These are phyloP conservation scores for Limnothrissa miodon DNA, from an alignment of 2,113 vertebrate genomes.

Conservation along the genomic window DNA sequence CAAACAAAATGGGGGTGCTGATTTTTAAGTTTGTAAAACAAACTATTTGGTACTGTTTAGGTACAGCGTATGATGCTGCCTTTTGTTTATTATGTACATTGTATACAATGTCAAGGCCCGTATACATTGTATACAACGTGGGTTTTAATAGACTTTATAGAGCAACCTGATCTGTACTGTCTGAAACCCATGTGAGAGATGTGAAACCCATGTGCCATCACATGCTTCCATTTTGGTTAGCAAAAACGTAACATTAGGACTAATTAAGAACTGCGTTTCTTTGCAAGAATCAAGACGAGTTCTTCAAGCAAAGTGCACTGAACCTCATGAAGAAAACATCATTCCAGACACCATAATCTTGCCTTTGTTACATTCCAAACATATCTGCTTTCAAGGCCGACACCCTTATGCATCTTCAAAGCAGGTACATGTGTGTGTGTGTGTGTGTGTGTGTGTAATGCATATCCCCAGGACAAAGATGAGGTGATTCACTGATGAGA, in stretches of 20 bases:
- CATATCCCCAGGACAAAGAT: not conserved
- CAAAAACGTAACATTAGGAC: not conserved
- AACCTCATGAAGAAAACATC: not conserved
- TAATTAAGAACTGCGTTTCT: not conserved
- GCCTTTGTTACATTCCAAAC: slow-evolving; percentile 14
- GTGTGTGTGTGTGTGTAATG: not conserved
- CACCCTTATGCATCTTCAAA: not conserved
- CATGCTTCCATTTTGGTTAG: not conserved
- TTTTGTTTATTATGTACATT: too few relatives aligned
- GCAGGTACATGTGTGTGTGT: not conserved
- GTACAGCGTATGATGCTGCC: too few relatives aligned
- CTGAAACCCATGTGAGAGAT: not conserved
- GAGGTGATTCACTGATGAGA: slow-evolving; percentile 4
- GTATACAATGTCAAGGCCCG: too few relatives aligned
- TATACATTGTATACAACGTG: too few relatives aligned
- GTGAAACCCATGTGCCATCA: not conserved
- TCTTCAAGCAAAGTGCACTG: not conserved
- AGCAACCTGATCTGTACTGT: not conserved
- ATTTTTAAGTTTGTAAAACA: too few relatives aligned
- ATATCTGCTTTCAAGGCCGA: slow-evolving; percentile 2
- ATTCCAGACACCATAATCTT: slow-evolving; percentile 11
- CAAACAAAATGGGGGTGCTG: too few relatives aligned
- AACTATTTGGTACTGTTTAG: too few relatives aligned
- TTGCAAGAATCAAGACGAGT: not conserved
- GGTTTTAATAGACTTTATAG: not conserved